Conservation (phyloP, 2,888 invertebrate species). For the Oscheius sp. region DNA sequence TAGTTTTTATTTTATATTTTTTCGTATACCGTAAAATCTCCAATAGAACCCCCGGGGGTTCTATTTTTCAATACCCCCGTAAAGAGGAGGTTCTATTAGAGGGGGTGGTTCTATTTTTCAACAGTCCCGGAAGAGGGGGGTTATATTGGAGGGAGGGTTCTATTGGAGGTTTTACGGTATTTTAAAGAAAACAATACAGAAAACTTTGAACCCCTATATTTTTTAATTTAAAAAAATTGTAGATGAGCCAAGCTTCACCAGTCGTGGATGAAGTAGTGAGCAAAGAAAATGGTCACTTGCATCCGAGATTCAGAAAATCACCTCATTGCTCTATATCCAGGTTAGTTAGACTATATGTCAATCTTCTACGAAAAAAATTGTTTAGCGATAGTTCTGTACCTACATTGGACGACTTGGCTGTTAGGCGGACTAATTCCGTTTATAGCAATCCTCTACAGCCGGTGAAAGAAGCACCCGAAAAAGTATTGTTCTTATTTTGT, state of each 20-base stretch:
- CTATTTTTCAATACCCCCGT: too few species aligned
- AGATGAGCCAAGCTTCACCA: constrained; percentile 1
- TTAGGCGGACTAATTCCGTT: background rate
- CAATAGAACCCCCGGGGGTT: too few species aligned
- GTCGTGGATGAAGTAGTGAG: background rate
- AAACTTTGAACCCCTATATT: too few species aligned
- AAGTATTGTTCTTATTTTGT: background rate
- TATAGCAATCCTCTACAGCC: constrained; percentile 9
- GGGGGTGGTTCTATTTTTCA: too few species aligned
- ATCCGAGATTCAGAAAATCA: background rate
- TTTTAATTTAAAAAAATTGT: background rate
- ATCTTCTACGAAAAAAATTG: background rate
- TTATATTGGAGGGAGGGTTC: too few species aligned
- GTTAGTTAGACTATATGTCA: background rate
- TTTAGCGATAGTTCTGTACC: constrained; percentile 6
- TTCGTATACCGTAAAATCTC: too few species aligned
- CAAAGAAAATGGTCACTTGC: background rate
- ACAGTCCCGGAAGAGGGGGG: too few species aligned
- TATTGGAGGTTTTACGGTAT: too few species aligned
- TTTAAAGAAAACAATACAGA: too few species aligned
- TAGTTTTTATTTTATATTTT: background rate
- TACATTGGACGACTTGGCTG: constrained; percentile 2
- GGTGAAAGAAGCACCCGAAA: constrained; percentile 16
- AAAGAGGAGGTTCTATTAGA: too few species aligned
- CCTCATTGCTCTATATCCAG: constrained; percentile 7